Percentiles rank a stretch among this genome's conserved stretches.
These are phyloP conservation scores for Conops quadrifasciatus DNA, from an alignment of 2,888 invertebrate species.

Conservation along the genomic window DNA sequence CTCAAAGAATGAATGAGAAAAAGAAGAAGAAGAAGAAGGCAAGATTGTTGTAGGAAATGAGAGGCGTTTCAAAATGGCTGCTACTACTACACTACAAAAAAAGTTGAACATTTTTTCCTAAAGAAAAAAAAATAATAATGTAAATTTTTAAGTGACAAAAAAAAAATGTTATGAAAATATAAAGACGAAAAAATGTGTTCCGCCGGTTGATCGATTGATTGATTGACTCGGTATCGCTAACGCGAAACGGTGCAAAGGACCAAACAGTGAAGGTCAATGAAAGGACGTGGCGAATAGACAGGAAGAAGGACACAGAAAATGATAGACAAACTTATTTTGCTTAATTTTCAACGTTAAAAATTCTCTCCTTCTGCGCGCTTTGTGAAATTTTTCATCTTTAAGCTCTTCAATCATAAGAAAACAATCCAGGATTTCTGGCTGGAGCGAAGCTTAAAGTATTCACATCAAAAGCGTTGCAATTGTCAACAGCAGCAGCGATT, in stretches of 20 bases:
- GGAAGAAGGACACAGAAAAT: too few species aligned
- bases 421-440: neutral
- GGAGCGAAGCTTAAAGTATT: too few species aligned
- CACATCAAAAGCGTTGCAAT: too few species aligned
- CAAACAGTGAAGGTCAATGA: neutral
- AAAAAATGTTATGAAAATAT: conserved; percentile 13
- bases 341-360: too few species aligned
- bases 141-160: conserved; percentile 24
- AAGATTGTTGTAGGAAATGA: neutral
- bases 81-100: conserved; percentile 22
- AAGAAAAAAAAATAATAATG: conserved; percentile 12
- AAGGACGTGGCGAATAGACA: neutral
- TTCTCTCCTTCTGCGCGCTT: too few species aligned
- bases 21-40: conserved; percentile 27
- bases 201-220: conserved; percentile 5
- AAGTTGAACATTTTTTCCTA: conserved; percentile 27
- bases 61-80: conserved; percentile 38
- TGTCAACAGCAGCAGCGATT: too few species aligned
- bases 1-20: conserved; percentile 9
- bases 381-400: neutral
- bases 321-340: neutral
- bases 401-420: neutral
- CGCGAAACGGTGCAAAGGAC: neutral
- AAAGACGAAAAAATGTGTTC: conserved; percentile 13
- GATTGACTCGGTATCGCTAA: neutral